Base-by-base conservation (phyloP, 2,888 invertebrate species). In the Notodonta dromedarius region DNA sequence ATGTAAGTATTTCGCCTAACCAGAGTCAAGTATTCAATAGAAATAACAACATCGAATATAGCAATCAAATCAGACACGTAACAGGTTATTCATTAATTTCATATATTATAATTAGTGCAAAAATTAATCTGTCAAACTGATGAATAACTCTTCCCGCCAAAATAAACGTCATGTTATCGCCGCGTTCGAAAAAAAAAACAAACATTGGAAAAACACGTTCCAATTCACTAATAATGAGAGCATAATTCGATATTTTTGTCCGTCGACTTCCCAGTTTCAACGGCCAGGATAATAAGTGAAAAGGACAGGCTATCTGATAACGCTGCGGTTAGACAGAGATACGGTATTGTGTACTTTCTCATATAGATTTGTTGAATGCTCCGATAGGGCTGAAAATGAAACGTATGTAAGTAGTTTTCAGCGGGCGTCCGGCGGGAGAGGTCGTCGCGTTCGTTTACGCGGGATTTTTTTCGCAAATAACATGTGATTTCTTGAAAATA, bases 351-450 rank as follows among this genome's bases (percentile, higher is more conserved):
- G 84, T 87, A 87, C 85, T 87, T 88, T 88, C 89, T 83, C 85
- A 85, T 91, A 91, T 91, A 90, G 92, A 92, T 92, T 88, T 89
- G 86, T 87, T 87, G 87, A 89, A 89, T 88, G 85, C 88, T 84
- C 80, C 76, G 79, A 72, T 69, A 74, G 72, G 68, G 70, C 62
- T 63, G 70, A 58, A 12, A 35, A 46, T 52, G 46, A 24, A 52
- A 51, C 50, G 46, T 58, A 39, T 35, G 52, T 52, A 54, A 66
- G 66, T 69, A 74, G 71, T 75, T 76, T 73, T 71, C 80, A 76
- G 74, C 70, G 61, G 67, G 60, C 69, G 69, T 66, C 71, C 59
- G 46, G 53, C 53, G 67, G n/a, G 61, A 46, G 65, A 46, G 60
- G 63, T 58, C 50, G 69, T 68, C 40, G 70, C 72, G 65, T 42